Evolutionary conservation across 2,797 vertebrate genomes (phyloP).

Genomic region (Lepilemur septentrionalis): DNA sequence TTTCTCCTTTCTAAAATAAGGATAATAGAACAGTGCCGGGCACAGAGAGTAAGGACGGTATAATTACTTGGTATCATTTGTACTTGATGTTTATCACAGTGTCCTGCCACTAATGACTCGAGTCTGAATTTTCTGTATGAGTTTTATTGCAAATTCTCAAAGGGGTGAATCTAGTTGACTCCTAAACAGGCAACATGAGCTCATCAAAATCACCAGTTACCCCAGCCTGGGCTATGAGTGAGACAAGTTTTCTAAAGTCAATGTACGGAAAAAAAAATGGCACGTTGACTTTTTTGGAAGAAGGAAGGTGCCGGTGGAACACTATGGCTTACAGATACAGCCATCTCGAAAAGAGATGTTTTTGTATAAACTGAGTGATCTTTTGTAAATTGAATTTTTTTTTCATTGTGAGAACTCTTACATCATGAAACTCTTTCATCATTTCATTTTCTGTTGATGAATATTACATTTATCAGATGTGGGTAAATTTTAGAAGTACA

Average conservation of each 20-base stretch:
- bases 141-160: background rate
- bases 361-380: background rate
- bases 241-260: background rate
- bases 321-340: background rate
- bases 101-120: background rate
- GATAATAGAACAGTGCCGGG: background rate
- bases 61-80: background rate
- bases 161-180: background rate
- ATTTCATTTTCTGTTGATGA: background rate
- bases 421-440: background rate
- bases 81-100: background rate
- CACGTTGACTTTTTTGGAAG: too few relatives aligned
- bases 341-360: background rate
- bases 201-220: background rate
- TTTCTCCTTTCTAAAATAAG: background rate
- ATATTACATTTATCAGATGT: background rate
- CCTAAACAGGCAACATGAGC: background rate
- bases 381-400: background rate
- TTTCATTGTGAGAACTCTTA: background rate
- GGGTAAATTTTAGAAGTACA: background rate
- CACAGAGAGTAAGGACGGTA: background rate
- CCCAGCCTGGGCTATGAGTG: background rate
- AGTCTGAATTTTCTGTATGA: background rate
- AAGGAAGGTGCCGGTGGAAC: accelerated
- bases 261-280: background rate